Conservation (phyloP, 2,888 invertebrate genomes). For the Ephialtes manifestator region DNA sequence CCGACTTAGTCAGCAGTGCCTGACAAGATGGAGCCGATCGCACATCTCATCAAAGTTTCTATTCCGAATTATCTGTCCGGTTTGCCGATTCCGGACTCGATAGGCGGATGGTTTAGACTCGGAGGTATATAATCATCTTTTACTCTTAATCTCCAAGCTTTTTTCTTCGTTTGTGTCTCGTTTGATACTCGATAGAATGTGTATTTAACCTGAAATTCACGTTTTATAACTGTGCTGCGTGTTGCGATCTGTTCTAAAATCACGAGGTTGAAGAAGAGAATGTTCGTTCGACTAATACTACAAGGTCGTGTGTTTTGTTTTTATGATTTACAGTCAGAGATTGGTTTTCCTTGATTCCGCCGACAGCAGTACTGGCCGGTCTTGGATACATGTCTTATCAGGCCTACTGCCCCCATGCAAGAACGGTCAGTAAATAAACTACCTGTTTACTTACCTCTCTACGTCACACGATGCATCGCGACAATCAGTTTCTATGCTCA, state of each 20-base stretch:
- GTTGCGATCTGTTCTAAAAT: not conserved
- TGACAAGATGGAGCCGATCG: slow-evolving; percentile 91
- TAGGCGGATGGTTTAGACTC: slow-evolving; percentile 95
- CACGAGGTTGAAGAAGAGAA: not conserved
- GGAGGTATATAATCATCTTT: slow-evolving; percentile 89
- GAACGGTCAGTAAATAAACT: slow-evolving; percentile 80
- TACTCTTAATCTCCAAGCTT: slow-evolving; percentile 70
- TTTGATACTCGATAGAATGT: not conserved
- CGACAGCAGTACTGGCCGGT: slow-evolving; percentile 92
- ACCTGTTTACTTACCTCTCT: slow-evolving; percentile 26
- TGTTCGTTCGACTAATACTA: not conserved
- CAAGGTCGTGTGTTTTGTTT: slow-evolving; percentile 16
- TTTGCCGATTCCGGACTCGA: slow-evolving; percentile 93
- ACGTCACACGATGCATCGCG: not conserved
- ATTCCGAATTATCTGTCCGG: slow-evolving; percentile 94
- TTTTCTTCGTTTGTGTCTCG: not conserved
- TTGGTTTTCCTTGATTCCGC: slow-evolving; percentile 93
- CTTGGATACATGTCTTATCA: slow-evolving; percentile 93
- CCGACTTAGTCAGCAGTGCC: slow-evolving; percentile 74
- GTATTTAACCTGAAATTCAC: not conserved
- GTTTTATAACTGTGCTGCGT: not conserved
- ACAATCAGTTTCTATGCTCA: not conserved
- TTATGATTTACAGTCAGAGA: slow-evolving; percentile 91
- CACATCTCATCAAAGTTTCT: slow-evolving; percentile 92
- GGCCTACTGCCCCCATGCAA: slow-evolving; percentile 91